phyloP scores from a whole-genome alignment of 2,113 vertebrate genomes.

The Clarias magur region DNA sequence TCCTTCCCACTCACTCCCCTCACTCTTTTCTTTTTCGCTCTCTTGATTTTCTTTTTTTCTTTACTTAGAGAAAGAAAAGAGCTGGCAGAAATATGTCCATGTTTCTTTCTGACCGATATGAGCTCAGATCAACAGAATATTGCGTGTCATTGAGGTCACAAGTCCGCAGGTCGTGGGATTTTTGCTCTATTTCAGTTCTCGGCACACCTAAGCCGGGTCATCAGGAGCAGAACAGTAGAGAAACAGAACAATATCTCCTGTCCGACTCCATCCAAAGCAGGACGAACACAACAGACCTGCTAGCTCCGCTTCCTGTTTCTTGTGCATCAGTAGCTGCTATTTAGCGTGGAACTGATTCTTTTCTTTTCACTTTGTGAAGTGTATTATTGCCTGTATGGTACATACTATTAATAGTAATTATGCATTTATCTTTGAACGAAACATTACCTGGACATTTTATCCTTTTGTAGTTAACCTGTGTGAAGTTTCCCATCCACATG shows the following conservation, averaged over 20 bases:
- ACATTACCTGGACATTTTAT: not conserved
- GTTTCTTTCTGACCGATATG: not conserved
- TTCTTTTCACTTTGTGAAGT: not conserved
- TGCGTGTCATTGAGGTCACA: conserved; percentile 7
- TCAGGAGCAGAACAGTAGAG: not conserved
- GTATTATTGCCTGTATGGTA: not conserved
- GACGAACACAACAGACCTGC: not conserved
- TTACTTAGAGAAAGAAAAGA: not conserved
- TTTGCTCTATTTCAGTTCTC: not conserved
- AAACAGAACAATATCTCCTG: not conserved
- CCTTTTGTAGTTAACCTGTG: not conserved
- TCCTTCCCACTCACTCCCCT: conserved; percentile 26
- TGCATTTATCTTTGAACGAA: too few species aligned
- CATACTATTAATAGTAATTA: not conserved
- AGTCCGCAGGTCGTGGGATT: not conserved
- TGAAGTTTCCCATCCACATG: too few species aligned
- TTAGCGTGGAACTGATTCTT: not conserved
- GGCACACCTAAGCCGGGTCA: conserved; percentile 6
- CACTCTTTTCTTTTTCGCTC: not conserved
- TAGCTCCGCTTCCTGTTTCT: not conserved
- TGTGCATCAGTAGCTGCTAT: not conserved
- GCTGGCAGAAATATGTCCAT: not conserved
- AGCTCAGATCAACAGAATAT: conserved; percentile 8
- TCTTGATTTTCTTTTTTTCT: not conserved
- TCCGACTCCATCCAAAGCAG: too few species aligned